These are phyloP conservation scores for Malacoctenus gilli DNA, from an alignment of 2,797 vertebrate species.

Conservation along the genomic window DNA sequence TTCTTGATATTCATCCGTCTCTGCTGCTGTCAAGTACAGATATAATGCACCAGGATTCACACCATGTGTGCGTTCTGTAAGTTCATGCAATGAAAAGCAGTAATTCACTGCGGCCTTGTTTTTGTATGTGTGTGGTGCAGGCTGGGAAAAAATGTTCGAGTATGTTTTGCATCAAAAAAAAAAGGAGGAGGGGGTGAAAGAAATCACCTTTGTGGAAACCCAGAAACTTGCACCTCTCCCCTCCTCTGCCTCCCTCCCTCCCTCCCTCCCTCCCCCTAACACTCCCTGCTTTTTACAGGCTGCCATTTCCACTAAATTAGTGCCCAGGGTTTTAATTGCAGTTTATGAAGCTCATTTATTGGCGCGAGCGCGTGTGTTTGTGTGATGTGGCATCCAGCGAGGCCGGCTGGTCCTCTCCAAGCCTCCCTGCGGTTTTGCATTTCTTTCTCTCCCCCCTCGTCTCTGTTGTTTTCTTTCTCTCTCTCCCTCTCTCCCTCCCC, in stretches of 20 bases:
- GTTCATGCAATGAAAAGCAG: slow-evolving; percentile 17
- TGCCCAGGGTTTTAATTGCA: slow-evolving; percentile 86
- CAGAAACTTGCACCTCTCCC: slow-evolving; percentile 33
- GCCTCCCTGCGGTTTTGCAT: slow-evolving; percentile 76
- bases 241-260: slow-evolving; percentile 24
- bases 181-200: slow-evolving; percentile 12
- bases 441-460: slow-evolving; percentile 37
- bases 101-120: slow-evolving; percentile 12
- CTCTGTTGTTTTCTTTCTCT: slow-evolving; percentile 57
- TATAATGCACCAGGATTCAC: slow-evolving; percentile 3
- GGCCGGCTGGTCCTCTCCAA: slow-evolving; percentile 66
- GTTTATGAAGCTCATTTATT: slow-evolving; percentile 84
- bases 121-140: slow-evolving; percentile 36
- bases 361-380: slow-evolving; percentile 72
- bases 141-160: slow-evolving; percentile 39
- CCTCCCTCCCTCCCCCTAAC: slow-evolving; percentile 54
- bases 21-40: slow-evolving; percentile 1
- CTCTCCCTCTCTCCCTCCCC: slow-evolving; percentile 60
- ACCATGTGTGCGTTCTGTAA: slow-evolving; percentile 2
- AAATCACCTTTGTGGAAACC: slow-evolving; percentile 19
- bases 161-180: slow-evolving; percentile 59
- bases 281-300: slow-evolving; percentile 76
- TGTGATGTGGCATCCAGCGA: slow-evolving; percentile 76
- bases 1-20: neutral
- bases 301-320: slow-evolving; percentile 87